phyloP scores from a whole-genome alignment of 2,888 invertebrate genomes.

The Brachypterus glaber region DNA sequence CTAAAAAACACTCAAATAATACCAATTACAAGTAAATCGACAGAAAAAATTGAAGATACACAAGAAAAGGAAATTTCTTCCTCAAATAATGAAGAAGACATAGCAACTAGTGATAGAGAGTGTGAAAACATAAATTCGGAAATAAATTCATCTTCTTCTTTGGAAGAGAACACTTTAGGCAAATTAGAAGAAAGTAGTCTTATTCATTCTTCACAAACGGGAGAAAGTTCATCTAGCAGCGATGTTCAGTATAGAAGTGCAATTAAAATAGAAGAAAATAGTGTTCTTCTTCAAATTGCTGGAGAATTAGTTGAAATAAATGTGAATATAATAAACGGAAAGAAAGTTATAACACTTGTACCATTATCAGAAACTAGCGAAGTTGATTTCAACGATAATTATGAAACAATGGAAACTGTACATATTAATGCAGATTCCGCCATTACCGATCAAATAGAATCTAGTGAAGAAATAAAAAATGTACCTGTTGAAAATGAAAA shows the following conservation, averaged over 20 bases:
- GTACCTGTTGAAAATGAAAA: no score
- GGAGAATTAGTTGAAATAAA: conserved; percentile 31
- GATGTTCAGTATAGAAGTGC: conserved; percentile 23
- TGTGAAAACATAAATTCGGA: neutral
- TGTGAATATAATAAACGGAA: conserved; percentile 27
- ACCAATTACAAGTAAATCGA: no score
- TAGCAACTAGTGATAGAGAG: neutral
- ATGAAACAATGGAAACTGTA: conserved; percentile 15
- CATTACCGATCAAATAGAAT: no score
- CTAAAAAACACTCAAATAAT: no score
- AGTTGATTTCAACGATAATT: conserved; percentile 30
- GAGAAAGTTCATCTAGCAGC: conserved; percentile 10
- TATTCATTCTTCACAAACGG: neutral
- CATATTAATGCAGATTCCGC: no score
- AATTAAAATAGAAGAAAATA: conserved; percentile 27
- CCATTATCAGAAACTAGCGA: conserved; percentile 26
- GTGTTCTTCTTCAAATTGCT: conserved; percentile 27
- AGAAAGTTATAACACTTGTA: conserved; percentile 29
- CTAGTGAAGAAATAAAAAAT: no score
- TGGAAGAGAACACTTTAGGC: no score
- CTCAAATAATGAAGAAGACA: neutral
- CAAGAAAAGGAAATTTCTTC: conserved; percentile 2
- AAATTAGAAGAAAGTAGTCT: no score
- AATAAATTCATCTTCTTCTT: no score
- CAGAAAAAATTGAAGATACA: no score